Percentiles rank a stretch among this genome's conserved stretches.
Conservation (phyloP, 1,140 invertebrate species). For the Brachionus koreanus region DNA sequence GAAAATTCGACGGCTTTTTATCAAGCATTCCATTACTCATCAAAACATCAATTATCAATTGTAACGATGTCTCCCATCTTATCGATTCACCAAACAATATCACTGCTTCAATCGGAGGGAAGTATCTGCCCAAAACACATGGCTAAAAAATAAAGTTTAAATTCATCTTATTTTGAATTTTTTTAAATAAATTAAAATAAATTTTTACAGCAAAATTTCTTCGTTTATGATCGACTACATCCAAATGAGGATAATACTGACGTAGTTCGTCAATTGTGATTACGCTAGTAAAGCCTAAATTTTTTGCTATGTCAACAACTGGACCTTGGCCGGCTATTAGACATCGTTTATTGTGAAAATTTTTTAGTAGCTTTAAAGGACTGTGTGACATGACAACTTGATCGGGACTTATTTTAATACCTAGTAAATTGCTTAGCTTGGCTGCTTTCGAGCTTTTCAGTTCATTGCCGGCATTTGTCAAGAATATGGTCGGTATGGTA, state of each 20-base stretch:
- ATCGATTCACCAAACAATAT: slow-evolving; percentile 58
- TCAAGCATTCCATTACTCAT: slow-evolving; percentile 64
- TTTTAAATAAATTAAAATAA: slow-evolving; percentile 18
- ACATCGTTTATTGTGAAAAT: slow-evolving; percentile 67
- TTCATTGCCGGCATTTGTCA: slow-evolving; percentile 59
- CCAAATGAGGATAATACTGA: slow-evolving; percentile 65
- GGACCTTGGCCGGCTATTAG: slow-evolving; percentile 70
- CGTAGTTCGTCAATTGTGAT: slow-evolving; percentile 66
- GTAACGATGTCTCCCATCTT: slow-evolving; percentile 60
- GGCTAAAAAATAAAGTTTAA: slow-evolving; percentile 49
- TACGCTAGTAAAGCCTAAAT: slow-evolving; percentile 67
- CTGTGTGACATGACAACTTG: slow-evolving; percentile 72
- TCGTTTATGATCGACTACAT: slow-evolving; percentile 67
- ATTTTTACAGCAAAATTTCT: slow-evolving; percentile 59
- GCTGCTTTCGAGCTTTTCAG: slow-evolving; percentile 56
- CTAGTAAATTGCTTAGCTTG: slow-evolving; percentile 55
- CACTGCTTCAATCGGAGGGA: slow-evolving; percentile 56
- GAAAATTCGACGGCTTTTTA: background rate
- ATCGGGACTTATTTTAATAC: slow-evolving; percentile 57
- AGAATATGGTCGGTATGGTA: slow-evolving; percentile 55
- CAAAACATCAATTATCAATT: slow-evolving; percentile 68
- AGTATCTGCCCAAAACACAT: slow-evolving; percentile 61
- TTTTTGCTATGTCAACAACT: slow-evolving; percentile 65
- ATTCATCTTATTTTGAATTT: slow-evolving; percentile 6
- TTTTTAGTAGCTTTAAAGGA: slow-evolving; percentile 65